These are phyloP conservation scores for Cossypha niveicapilla DNA, from an alignment of 2,797 vertebrate genomes.

Conservation along the genomic window DNA sequence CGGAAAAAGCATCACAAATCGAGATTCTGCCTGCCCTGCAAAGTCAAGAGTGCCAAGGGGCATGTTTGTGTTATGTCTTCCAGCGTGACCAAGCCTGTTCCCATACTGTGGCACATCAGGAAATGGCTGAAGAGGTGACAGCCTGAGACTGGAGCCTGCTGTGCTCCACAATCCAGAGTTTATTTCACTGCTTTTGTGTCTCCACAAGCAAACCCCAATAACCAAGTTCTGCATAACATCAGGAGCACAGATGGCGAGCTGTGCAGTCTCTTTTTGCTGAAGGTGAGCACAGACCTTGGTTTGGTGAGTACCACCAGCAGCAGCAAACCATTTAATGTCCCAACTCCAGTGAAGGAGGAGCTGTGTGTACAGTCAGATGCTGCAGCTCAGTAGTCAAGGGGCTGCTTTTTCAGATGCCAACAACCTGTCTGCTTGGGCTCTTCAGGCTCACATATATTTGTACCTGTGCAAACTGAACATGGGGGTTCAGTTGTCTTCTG, in stretches of 20 bases:
- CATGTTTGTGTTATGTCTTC: background rate
- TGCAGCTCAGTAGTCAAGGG: background rate
- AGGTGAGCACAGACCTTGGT: background rate
- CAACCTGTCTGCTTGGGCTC: background rate
- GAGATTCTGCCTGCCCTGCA: background rate
- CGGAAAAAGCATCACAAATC: background rate
- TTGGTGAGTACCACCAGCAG: background rate
- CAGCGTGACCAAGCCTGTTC: background rate
- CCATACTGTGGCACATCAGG: rapidly evolving
- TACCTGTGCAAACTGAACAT: background rate
- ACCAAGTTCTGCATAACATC: background rate
- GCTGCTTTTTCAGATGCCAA: background rate
- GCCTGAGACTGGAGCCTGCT: background rate
- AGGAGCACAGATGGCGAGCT: background rate
- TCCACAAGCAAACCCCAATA: background rate
- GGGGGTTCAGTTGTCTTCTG: background rate
- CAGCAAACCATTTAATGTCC: background rate
- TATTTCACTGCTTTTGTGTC: background rate
- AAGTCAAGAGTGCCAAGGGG: background rate
- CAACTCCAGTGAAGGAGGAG: background rate
- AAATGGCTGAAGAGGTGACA: background rate
- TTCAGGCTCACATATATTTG: background rate
- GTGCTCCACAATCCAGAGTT: rapidly evolving
- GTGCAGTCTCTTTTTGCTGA: background rate
- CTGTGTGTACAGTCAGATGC: background rate